These are phyloP conservation scores for Portunus trituberculatus DNA, from an alignment of 1,140 invertebrate species.

Conservation along the genomic window DNA sequence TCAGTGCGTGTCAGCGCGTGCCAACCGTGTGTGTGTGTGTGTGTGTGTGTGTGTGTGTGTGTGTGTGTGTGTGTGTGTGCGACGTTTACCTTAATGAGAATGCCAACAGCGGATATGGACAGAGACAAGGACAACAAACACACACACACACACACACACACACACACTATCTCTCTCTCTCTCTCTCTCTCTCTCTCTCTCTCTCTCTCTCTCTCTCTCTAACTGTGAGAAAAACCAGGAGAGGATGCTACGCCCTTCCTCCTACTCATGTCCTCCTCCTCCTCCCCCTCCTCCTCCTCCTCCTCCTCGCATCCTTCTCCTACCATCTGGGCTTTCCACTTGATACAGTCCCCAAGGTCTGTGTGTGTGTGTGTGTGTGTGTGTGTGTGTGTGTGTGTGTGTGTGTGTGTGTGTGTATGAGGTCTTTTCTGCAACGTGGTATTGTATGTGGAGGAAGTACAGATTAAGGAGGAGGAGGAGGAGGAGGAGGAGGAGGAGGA, in stretches of 20 bases:
- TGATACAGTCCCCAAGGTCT: background rate
- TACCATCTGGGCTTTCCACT: background rate
- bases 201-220: too few relatives aligned
- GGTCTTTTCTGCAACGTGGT: too few relatives aligned
- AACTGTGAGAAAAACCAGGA: background rate
- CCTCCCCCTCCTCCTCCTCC: background rate
- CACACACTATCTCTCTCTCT: background rate
- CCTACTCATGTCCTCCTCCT: background rate
- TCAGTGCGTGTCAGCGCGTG: too few relatives aligned
- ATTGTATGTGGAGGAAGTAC: background rate
- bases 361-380: background rate
- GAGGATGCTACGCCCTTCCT: too few relatives aligned
- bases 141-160: background rate
- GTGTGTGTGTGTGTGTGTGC: too few relatives aligned
- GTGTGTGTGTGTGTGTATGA: constrained; percentile 17
- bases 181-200: background rate
- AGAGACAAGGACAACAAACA: background rate
- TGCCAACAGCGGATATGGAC: too few relatives aligned
- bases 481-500: background rate
- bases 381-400: constrained; percentile 40
- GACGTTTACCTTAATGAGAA: too few relatives aligned
- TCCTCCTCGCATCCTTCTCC: background rate
- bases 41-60: background rate
- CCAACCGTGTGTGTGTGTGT: too few relatives aligned
- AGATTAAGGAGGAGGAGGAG: background rate